Conservation (phyloP, 2,113 vertebrate genomes). For the Passer domesticus region DNA sequence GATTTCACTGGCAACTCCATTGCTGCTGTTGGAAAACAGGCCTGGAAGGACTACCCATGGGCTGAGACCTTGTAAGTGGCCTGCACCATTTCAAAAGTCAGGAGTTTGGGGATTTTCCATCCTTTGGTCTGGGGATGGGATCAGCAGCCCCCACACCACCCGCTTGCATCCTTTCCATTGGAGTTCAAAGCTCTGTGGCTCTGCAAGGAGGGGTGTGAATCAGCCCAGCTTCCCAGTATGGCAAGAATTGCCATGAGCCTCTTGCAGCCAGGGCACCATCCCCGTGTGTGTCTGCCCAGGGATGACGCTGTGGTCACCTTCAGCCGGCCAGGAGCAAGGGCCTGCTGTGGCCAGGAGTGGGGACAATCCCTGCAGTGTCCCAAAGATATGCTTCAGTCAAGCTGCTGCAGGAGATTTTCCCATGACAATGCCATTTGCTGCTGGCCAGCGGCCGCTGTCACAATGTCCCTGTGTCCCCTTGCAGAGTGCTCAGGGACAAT, state of each 20-base stretch:
- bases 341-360: not conserved
- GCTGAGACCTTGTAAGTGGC: too few species aligned
- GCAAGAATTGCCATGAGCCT: not conserved
- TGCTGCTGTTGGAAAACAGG: too few species aligned
- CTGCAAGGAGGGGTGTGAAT: not conserved
- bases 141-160: not conserved
- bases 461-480: not conserved
- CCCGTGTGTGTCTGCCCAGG: not conserved
- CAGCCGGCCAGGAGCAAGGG: not conserved
- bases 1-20: too few species aligned
- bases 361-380: not conserved
- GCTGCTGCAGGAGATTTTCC: not conserved
- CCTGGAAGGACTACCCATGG: too few species aligned
- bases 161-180: rapidly evolving
- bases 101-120: too few species aligned
- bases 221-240: not conserved
- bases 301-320: not conserved
- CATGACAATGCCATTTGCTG: not conserved
- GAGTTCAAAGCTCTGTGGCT: not conserved
- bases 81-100: too few species aligned
- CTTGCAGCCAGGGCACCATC: not conserved
- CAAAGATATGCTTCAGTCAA: not conserved
- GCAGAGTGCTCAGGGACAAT: conserved; percentile 58
- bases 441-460: not conserved
- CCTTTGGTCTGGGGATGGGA: not conserved